Evolutionary conservation across 2,113 vertebrate species (phyloP).

Genomic region (Rhinopomastus cyanomelas): DNA sequence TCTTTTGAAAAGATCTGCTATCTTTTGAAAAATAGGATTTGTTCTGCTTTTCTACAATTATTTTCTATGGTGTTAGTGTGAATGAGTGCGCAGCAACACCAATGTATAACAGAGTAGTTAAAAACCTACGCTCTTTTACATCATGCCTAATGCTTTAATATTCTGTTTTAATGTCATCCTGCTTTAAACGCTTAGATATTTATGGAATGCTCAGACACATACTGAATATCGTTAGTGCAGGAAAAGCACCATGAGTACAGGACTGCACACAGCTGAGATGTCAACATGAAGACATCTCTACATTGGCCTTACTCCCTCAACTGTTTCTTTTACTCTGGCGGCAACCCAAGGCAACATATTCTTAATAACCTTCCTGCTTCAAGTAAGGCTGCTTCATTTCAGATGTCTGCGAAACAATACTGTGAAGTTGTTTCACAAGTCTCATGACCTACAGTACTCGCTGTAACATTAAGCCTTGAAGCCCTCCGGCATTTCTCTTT

Average conservation of each 20-base stretch:
- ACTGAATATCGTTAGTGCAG: neutral
- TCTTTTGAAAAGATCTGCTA: too few relatives aligned
- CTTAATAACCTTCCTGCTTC: neutral
- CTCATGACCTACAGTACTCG: neutral
- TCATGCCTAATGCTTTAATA: neutral
- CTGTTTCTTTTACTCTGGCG: neutral
- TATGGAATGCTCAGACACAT: neutral
- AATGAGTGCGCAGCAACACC: neutral
- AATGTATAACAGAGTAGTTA: rapidly evolving
- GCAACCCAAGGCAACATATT: neutral
- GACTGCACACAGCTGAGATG: neutral
- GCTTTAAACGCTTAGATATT: neutral
- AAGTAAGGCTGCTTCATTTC: neutral
- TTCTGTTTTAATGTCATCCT: neutral
- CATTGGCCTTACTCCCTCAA: neutral
- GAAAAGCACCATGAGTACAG: neutral
- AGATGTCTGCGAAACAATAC: neutral
- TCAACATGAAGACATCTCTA: neutral
- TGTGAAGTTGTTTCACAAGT: neutral
- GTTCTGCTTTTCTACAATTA: neutral
- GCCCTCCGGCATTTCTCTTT: neutral
- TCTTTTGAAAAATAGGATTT: neutral
- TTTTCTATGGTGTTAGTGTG: neutral
- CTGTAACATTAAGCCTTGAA: neutral
- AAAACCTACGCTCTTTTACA: neutral